A percentile compares a stretch with the other conserved stretches of the same genome.
phyloP scores from a whole-genome alignment of 2,113 vertebrate species.

The Takifugu bimaculatus region DNA sequence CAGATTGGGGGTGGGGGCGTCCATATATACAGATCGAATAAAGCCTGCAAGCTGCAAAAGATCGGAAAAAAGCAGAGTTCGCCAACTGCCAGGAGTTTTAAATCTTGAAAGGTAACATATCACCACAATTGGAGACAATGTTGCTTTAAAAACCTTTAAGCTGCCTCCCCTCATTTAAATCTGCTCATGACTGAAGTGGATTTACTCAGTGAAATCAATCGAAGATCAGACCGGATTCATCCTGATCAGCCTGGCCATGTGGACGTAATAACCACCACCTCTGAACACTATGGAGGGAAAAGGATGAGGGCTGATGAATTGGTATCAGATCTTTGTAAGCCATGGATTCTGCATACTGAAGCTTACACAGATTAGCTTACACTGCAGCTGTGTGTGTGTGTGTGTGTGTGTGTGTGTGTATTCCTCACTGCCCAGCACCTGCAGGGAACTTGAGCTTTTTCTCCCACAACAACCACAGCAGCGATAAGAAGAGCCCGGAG shows the following conservation, averaged over 20 bases:
- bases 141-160: constrained; percentile 27
- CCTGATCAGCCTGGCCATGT: constrained; percentile 23
- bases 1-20: too few relatives aligned
- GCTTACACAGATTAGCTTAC: constrained; percentile 50
- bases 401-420: constrained; percentile 11
- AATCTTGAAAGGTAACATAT: constrained; percentile 10
- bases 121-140: constrained; percentile 5
- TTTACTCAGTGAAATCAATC: constrained; percentile 52
- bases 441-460: constrained; percentile 16
- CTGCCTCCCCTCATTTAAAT: constrained; percentile 32
- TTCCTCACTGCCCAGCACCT: constrained; percentile 12
- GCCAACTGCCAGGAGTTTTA: background rate
- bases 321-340: constrained; percentile 48
- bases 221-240: constrained; percentile 44
- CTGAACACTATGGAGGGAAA: constrained; percentile 33
- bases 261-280: constrained; percentile 37
- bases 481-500: constrained; percentile 21
- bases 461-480: constrained; percentile 18
- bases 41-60: background rate
- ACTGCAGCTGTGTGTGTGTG: constrained; percentile 39
- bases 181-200: constrained; percentile 30
- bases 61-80: background rate
- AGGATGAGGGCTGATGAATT: constrained; percentile 34
- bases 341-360: constrained; percentile 43
- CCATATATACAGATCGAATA: background rate